Evolutionary conservation across 2,113 vertebrate species (phyloP), one percentile per base, ranked within the genome.

Genomic region (Zosterops pallidus): DNA sequence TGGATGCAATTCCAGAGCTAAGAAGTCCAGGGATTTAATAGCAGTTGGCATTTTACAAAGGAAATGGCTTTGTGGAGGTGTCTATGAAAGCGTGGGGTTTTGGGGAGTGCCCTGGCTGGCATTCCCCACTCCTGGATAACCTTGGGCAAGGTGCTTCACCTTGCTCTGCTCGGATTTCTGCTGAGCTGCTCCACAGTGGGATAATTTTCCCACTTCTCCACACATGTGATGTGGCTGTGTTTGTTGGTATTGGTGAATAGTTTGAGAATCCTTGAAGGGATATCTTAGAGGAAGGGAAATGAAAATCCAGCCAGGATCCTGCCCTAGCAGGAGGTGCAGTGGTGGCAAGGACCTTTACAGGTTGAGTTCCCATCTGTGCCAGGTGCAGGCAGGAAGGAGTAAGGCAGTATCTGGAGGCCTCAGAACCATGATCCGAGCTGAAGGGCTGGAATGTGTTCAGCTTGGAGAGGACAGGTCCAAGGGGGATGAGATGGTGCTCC

Each of bases 41-140:
- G 79, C 68, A 70, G 85, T 80, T 92, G 90, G 95, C 76, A 8
- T 92, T 88, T 86, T 37, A 74, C 88, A 94, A 95, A 93, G 90
- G 89, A 93, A 90, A 74, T 12, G 24, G 60, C 63, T 86, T 16
- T 77, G 81, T 85, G 83, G 85, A 93, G 79, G 62, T 76, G 23
- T 39, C 16, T 59, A 31, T 83, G 37, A 88, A 85, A 53, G 75
- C 8, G 1, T 29, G 78, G 62, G 49, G 33, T 19, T 65, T 81
- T 53, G 11, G 64, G 70, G 91, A 76, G 81, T 10, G 3, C n/a
- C 11, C 35, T 74, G 78, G 57, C 68, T 95, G 83, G 60, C 78
- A 20, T 39, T 75, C 81, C 74, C 24, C 31, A 10, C 72, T 86
- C 24, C 52, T 28, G 14, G 62, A 31, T 76, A 87, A 92, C 86